phyloP scores from a whole-genome alignment of 2,797 vertebrate genomes.

The Melopsittacus undulatus region DNA sequence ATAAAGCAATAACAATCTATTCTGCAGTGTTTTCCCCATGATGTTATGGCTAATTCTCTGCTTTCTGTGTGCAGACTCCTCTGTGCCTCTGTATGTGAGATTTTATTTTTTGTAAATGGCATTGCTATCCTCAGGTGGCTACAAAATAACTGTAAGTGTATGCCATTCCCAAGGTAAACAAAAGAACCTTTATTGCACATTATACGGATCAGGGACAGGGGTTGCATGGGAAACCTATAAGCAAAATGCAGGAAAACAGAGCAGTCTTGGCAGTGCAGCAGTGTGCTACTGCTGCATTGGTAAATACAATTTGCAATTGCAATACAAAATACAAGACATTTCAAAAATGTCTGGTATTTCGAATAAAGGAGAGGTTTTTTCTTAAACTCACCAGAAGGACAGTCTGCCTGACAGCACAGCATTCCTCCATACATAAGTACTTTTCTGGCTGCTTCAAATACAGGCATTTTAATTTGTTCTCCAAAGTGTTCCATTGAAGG shows the following conservation, averaged over 20 bases:
- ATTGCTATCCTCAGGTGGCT: neutral
- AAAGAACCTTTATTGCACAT: neutral
- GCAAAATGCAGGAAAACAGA: neutral
- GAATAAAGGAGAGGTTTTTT: neutral
- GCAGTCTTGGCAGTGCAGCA: neutral
- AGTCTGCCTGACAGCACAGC: neutral
- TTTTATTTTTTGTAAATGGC: neutral
- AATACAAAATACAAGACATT: neutral
- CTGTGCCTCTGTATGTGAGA: neutral
- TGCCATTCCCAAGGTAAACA: neutral
- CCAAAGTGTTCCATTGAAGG: neutral
- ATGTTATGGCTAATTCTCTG: neutral
- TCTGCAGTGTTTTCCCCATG: neutral
- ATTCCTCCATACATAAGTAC: neutral
- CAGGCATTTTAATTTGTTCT: neutral
- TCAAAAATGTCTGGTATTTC: neutral
- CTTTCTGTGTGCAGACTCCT: neutral
- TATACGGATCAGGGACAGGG: neutral
- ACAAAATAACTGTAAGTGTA: neutral
- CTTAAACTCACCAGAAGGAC: neutral
- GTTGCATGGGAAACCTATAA: neutral
- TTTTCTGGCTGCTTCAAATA: constrained; percentile 12
- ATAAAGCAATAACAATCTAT: neutral
- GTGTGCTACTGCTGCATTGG: neutral
- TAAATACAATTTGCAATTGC: neutral